phyloP scores from a whole-genome alignment of 2,888 invertebrate species.

The Dynastes hyllus region DNA sequence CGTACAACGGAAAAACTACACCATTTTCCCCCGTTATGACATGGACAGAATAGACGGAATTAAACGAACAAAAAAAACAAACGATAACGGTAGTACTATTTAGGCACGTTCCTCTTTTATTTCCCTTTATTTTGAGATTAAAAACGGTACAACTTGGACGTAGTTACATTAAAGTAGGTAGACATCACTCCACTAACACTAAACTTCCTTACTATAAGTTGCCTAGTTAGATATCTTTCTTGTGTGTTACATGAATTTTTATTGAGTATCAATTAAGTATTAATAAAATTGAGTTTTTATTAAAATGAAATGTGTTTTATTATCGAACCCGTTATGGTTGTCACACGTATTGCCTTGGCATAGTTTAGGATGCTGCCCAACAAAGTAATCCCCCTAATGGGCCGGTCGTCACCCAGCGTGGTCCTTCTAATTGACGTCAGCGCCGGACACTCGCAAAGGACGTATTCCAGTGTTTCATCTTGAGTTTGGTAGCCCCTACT shows the following conservation, averaged over 20 bases:
- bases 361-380: too few relatives aligned
- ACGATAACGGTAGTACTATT: neutral
- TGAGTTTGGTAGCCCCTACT: too few relatives aligned
- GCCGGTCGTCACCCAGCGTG: too few relatives aligned
- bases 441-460: too few relatives aligned
- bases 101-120: neutral
- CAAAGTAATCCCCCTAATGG: too few relatives aligned
- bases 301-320: neutral
- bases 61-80: neutral
- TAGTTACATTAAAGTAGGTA: neutral
- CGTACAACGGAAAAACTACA: too few relatives aligned
- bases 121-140: neutral
- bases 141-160: neutral
- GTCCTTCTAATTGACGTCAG: too few relatives aligned
- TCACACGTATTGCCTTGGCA: too few relatives aligned
- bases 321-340: too few relatives aligned
- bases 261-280: neutral
- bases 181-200: slow-evolving; percentile 3
- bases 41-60: slow-evolving; percentile 30
- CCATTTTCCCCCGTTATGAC: too few relatives aligned
- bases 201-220: neutral
- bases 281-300: slow-evolving; percentile 5
- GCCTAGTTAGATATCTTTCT: neutral
- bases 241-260: neutral
- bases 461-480: too few relatives aligned